These are phyloP conservation scores for Capreolus pygargus DNA, from an alignment of 2,113 vertebrate genomes.

Conservation along the genomic window DNA sequence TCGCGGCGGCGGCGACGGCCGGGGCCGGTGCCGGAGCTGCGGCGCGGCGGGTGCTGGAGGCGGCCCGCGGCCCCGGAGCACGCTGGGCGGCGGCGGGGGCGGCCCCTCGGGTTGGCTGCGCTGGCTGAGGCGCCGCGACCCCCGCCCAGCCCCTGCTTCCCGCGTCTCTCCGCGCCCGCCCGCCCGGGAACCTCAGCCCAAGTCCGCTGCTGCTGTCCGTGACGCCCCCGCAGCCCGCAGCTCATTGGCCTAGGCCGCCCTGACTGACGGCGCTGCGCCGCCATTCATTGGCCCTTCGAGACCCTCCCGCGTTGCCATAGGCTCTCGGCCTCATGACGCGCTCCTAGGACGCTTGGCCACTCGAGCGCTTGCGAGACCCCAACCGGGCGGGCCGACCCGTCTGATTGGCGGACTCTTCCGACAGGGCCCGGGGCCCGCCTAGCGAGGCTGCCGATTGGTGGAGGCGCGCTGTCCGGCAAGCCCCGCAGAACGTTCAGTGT, in stretches of 20 bases:
- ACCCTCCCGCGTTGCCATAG: constrained; percentile 38
- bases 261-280: constrained; percentile 41
- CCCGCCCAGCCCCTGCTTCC: constrained; percentile 75
- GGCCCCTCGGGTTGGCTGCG: constrained; percentile 72
- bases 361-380: background rate
- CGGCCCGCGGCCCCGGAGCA: constrained; percentile 62
- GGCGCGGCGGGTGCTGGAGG: constrained; percentile 69
- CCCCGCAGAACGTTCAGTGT: constrained; percentile 43
- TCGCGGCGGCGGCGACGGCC: constrained; percentile 85
- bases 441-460: constrained; percentile 74
- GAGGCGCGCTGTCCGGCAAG: constrained; percentile 71
- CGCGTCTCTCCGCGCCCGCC: constrained; percentile 73
- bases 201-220: constrained; percentile 71
- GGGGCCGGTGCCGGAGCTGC: constrained; percentile 68
- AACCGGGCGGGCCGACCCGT: background rate
- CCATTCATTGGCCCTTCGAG: constrained; percentile 41
- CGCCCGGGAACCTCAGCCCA: constrained; percentile 71
- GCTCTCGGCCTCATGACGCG: constrained; percentile 32
- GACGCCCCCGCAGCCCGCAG: constrained; percentile 57
- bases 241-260: constrained; percentile 24
- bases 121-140: constrained; percentile 73
- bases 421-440: constrained; percentile 32
- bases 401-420: background rate
- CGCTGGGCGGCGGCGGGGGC: constrained; percentile 67
- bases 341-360: background rate